Base-by-base conservation (phyloP, 2,113 vertebrate genomes). In the Pitta sordida region DNA sequence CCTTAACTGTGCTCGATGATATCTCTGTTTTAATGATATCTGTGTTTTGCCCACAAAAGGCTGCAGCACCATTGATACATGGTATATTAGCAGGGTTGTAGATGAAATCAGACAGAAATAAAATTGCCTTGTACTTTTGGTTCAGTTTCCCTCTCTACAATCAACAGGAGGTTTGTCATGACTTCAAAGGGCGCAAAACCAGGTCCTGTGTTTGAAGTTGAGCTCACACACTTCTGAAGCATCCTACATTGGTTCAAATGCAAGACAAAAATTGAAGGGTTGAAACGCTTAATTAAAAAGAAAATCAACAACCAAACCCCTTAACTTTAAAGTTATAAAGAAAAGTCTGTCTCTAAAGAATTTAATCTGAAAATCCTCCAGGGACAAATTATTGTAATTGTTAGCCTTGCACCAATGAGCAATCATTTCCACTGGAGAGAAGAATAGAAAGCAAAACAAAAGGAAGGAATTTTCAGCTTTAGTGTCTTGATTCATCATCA, bases 221-320 rank as follows among this genome's bases (percentile, higher is more conserved):
- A 59, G 19, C 62, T 94, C 68, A 53, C 73, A 91, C 3, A 5
- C 75, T 77, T 89, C 80, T 86, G 79, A 77, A 83, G 73, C n/a
- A 34, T 26, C 6, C 27, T 87, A 51, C 11, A 21, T 12, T 46
- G 53, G 37, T 48, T 95, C 36, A 87, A 91, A 87, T 58, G 15
- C 22, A 91, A 75, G 52, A 92, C 3, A 9, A 89, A 90, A 92
- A 85, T 34, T 83, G 78, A 93, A 85, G 65, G 74, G 43, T 87
- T 83, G 63, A 84, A 95, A 75, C 83, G 43, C 65, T 90, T 96
- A 90, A 92, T 94, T 96, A 91, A 79, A 93, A 94, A 92, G 56
- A 90, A 90, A 93, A 95, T 87, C 93, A 94, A 85, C 79, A 90
- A 65, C 26, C 2, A 16, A 62, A 90, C 29, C 2, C 3, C 4